Conservation (phyloP, 2,797 vertebrate species). For the Myotis myotis region DNA sequence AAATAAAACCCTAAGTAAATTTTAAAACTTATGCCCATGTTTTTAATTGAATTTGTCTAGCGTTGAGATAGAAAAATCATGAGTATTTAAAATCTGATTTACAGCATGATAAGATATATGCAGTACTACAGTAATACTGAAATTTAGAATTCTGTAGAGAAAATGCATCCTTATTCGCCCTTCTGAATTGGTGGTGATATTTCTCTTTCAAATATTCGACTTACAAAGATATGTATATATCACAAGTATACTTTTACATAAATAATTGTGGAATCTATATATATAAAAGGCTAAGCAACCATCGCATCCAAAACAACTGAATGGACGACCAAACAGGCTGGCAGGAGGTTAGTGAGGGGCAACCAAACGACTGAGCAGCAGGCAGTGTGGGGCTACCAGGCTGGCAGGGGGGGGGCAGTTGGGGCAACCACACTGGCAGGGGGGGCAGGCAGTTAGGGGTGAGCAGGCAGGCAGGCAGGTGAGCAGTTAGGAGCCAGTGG, state of each 20-base stretch:
- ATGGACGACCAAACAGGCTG: no score
- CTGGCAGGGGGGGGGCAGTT: no score
- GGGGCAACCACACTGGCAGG: no score
- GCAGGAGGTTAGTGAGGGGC: no score
- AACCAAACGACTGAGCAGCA: no score
- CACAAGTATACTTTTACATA: neutral
- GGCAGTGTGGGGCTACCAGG: no score
- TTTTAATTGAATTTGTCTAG: neutral
- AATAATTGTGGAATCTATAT: neutral
- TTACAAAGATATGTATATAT: neutral
- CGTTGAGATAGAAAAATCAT: constrained; percentile 34
- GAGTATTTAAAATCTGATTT: neutral
- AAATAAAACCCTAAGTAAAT: neutral
- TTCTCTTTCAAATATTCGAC: neutral
- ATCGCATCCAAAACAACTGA: no score
- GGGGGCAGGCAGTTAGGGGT: no score
- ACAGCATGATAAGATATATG: neutral
- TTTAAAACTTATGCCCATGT: constrained; percentile 20
- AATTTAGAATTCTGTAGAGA: neutral
- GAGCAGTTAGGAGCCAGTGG: no score
- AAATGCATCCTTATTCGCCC: neutral
- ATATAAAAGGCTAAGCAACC: no score
- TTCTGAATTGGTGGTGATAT: neutral
- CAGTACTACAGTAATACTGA: neutral
- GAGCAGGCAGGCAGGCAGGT: no score